These are phyloP conservation scores for Cheumatopsyche charites DNA, from an alignment of 1,140 invertebrate species.

Conservation along the genomic window DNA sequence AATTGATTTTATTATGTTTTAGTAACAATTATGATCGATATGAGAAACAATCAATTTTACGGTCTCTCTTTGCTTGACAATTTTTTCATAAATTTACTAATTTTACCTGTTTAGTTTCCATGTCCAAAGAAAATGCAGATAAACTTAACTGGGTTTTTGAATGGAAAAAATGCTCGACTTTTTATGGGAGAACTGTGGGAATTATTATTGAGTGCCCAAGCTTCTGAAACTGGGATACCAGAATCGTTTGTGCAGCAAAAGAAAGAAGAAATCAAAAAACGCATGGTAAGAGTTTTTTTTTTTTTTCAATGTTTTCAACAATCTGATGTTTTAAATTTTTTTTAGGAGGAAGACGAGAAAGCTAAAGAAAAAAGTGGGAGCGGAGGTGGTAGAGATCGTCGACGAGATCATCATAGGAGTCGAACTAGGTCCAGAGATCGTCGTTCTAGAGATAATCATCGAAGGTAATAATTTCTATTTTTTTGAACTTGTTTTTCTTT, in stretches of 20 bases:
- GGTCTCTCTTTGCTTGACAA: background rate
- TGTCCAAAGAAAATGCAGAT: constrained; percentile 99
- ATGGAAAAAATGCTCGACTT: constrained; percentile 95
- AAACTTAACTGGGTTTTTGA: constrained; percentile 98
- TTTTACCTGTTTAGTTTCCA: constrained; percentile 69
- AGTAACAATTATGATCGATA: constrained; percentile 1
- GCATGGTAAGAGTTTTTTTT: constrained; percentile 54
- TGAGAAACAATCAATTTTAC: too few relatives aligned
- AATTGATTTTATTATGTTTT: background rate
- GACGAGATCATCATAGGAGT: constrained; percentile 44
- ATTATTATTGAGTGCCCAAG: constrained; percentile 92
- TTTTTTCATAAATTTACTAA: background rate
- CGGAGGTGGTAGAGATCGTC: constrained; percentile 50
- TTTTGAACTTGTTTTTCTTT: constrained; percentile 20
- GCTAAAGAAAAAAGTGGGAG: constrained; percentile 53
- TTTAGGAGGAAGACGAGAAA: constrained; percentile 60
- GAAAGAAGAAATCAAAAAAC: constrained; percentile 93
- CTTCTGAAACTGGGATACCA: constrained; percentile 93
- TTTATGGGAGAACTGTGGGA: constrained; percentile 99
- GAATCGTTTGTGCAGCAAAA: constrained; percentile 92
- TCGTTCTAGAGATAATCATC: constrained; percentile 44
- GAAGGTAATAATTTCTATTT: constrained; percentile 34
- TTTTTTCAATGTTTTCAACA: constrained; percentile 4
- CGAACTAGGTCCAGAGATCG: constrained; percentile 43
- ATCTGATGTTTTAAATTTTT: constrained; percentile 3